Evolutionary conservation across 92 coral and sea anemone genomes (phyloP).

Genomic region (Chrysogorgia sp.): DNA sequence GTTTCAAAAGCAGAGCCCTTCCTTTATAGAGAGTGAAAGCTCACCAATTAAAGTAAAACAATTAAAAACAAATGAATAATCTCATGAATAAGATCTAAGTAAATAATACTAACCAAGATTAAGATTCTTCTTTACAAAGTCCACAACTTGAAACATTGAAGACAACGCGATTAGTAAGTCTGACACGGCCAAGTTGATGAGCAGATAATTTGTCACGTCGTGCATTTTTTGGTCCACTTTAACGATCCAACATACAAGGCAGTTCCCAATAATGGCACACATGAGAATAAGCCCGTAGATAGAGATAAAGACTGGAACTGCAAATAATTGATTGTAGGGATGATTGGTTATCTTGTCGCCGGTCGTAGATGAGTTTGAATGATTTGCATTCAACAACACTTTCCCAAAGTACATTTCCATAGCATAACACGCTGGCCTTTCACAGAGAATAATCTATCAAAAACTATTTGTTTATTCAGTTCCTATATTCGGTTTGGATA

Average conservation of each 20-base stretch:
- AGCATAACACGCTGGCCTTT: too few species aligned
- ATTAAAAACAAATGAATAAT: too few species aligned
- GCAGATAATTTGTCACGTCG: constrained; percentile 19
- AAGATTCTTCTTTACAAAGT: constrained; percentile 23
- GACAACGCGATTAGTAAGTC: constrained; percentile 15
- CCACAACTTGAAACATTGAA: constrained; percentile 9
- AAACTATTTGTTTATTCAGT: too few species aligned
- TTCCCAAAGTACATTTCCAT: too few species aligned
- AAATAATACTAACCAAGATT: constrained; percentile 14
- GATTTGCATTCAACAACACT: too few species aligned
- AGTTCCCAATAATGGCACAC: constrained; percentile 18
- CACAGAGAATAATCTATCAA: too few species aligned
- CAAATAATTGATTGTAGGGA: neutral
- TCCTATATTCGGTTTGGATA: too few species aligned
- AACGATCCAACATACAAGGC: constrained; percentile 11
- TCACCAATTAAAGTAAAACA: too few species aligned
- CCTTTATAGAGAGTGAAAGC: too few species aligned
- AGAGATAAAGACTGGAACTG: constrained; percentile 6
- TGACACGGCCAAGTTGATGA: constrained; percentile 19
- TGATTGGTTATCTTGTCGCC: neutral
- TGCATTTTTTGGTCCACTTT: constrained; percentile 7
- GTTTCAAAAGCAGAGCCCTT: too few species aligned
- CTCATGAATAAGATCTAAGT: too few species aligned
- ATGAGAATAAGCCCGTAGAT: neutral
- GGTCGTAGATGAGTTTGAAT: neutral